Conservation (phyloP, 2,797 vertebrate genomes). For the Sciaenops ocellatus region DNA sequence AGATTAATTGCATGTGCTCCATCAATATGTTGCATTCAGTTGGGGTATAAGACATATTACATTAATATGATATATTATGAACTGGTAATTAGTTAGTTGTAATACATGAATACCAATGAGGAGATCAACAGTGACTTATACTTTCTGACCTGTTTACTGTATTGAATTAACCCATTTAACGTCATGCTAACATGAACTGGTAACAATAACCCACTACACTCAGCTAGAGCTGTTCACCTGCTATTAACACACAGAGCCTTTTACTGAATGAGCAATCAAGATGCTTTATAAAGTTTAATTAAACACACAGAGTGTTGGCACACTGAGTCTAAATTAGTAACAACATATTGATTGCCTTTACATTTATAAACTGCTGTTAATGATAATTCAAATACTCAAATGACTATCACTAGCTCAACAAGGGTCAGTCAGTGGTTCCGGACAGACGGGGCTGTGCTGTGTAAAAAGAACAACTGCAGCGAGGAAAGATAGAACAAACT, state of each 20-base stretch:
- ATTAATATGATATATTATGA: no score
- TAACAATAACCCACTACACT: neutral
- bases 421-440: neutral
- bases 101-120: neutral
- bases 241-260: neutral
- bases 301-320: conserved; percentile 12
- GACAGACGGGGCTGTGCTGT: neutral
- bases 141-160: neutral
- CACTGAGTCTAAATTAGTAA: neutral
- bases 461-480: neutral
- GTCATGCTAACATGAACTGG: neutral
- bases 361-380: conserved; percentile 12
- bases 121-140: neutral
- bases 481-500: neutral
- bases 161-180: neutral
- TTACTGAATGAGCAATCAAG: conserved; percentile 25
- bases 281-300: conserved; percentile 25
- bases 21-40: no score
- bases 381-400: conserved; percentile 9
- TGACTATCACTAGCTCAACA: neutral
- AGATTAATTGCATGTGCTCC: no score
- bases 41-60: no score
- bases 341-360: conserved; percentile 24
- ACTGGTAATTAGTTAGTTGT: no score
- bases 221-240: neutral